Base-by-base conservation (phyloP, 2,888 invertebrate species). In the Phengaris alcon region DNA sequence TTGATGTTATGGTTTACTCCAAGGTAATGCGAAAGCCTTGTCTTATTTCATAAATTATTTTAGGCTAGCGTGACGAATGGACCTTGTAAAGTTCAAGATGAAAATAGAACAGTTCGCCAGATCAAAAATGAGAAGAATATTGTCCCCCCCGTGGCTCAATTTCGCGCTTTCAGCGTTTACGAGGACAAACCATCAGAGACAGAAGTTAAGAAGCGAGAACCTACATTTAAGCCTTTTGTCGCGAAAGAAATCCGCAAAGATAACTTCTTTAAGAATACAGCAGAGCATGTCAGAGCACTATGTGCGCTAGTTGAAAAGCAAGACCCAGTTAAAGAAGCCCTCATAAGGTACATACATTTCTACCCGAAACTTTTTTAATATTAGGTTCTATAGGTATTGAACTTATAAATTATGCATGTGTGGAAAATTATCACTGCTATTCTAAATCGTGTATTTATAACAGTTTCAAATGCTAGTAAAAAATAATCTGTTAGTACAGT, bases 121-220 rank as follows among this genome's bases (percentile, higher is more conserved):
- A 91, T 92, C 64, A 93, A 92, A 82, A 93, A 93, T 81, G 93
- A 93, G 79, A 93, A 93, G 84, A 93, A 91, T 79, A 92, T 94
- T 74, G 88, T 91, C 77, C 93, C 89, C 79, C 96, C 96, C 75
- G 96, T 96, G 82, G 96, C 95, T 77, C 96, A 96, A 84, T 95
- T 96, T 88, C 96, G 97, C 89, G 95, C 96, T 68, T 96, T 96
- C 85, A 96, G 96, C 82, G 96, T 97, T 2, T 97, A 96, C 82
- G 96, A 97, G 84, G 96, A 96, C 80, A 90, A 91, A 74, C 87
- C 90, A 46, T 88, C 90, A 68, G 94, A 94, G 80, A 84, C 81
- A 1, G 92, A 93, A 77, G 87, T 88, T 75, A 92, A 90, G 81
- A 91, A 92, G 84, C 85, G 88, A 77, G 90, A 91, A 81, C 87